Percentiles rank a stretch among this genome's conserved stretches.
Conservation (phyloP, 1,140 invertebrate species). For the Calliopsis andreniformis region DNA sequence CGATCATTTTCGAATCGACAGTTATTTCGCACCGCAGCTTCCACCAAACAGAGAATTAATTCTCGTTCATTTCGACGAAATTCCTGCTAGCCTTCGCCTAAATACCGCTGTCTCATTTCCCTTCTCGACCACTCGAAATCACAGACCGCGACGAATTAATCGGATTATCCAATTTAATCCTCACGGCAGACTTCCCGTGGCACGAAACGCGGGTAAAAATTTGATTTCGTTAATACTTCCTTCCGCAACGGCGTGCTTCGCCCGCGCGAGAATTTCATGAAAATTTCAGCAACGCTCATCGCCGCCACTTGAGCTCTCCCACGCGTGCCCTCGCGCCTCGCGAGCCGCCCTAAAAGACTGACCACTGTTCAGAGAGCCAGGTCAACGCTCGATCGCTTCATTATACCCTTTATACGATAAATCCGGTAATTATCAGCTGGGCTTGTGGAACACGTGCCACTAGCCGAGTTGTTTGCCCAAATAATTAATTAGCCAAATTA, state of each 20-base stretch:
- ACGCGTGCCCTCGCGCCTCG: neutral
- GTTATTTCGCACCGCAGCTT: too few relatives aligned
- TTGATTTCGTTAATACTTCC: slow-evolving; percentile 31
- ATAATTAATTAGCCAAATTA: slow-evolving; percentile 35
- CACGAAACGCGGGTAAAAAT: slow-evolving; percentile 18
- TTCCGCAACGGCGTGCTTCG: neutral
- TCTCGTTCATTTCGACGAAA: too few relatives aligned
- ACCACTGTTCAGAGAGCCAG: too few relatives aligned
- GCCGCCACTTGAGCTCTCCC: neutral
- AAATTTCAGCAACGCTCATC: slow-evolving; percentile 17
- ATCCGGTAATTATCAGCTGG: slow-evolving; percentile 23
- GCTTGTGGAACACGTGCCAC: neutral
- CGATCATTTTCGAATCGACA: too few relatives aligned
- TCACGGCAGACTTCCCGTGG: neutral
- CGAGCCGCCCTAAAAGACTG: too few relatives aligned
- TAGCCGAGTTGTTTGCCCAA: slow-evolving; percentile 12
- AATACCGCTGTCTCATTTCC: neutral
- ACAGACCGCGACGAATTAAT: neutral
- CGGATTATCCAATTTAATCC: neutral
- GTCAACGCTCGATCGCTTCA: neutral
- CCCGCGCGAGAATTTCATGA: slow-evolving; percentile 5
- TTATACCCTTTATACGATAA: slow-evolving; percentile 13
- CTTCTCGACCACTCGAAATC: neutral
- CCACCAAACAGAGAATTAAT: too few relatives aligned
- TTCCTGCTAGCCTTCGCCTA: too few relatives aligned